Evolutionary conservation across 2,797 vertebrate species (phyloP), one percentile per base, ranked within the genome.

Genomic region (Chloroceryle amazona): DNA sequence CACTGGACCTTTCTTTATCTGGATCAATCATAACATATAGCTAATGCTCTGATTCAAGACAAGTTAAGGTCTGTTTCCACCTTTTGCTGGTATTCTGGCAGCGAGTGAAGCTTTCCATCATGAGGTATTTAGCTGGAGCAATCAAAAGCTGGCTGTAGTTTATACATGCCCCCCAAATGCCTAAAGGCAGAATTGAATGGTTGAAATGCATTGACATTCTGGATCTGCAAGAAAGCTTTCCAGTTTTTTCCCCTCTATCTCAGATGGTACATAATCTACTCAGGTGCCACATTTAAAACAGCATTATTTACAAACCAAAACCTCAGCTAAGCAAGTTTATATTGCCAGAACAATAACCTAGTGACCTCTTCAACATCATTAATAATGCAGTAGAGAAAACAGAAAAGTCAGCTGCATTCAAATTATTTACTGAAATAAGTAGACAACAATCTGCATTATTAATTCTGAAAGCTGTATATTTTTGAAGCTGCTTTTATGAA

Each of bases 371-470:
- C 54, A 83, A 51, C 19, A 47, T 58, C 76, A 84, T 89, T 82
- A 95, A 96, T 90, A 96, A 96, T 93, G 58, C 44, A 97, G 26
- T 31, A 90, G 52, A 52, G 63, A 88, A 96, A 95, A 66, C 2
- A 93, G 57, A 93, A 92, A 76, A 73, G 65, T 85, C 81, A 92
- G 46, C 44, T 89, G 61, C 81, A 95, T 89, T 92, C 54, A 93
- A 94, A 83, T 76, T 94, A 86, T 97, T 91, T 95, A 87, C 49
- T 86, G 74, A 96, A 96, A 93, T 91, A 97, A 93, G 74, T 46
- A 92, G 91, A 75, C 20, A 85, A 52, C 55, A 71, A 44, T 75
- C 80, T 87, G 29, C 23, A 65, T 96, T 94, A 92, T 86, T 96
- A 92, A 94, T 94, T 96, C 89, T 52, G 33, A 96, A 95, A 92